Conservation (phyloP, 2,113 vertebrate species). For the Zosterops lateralis region DNA sequence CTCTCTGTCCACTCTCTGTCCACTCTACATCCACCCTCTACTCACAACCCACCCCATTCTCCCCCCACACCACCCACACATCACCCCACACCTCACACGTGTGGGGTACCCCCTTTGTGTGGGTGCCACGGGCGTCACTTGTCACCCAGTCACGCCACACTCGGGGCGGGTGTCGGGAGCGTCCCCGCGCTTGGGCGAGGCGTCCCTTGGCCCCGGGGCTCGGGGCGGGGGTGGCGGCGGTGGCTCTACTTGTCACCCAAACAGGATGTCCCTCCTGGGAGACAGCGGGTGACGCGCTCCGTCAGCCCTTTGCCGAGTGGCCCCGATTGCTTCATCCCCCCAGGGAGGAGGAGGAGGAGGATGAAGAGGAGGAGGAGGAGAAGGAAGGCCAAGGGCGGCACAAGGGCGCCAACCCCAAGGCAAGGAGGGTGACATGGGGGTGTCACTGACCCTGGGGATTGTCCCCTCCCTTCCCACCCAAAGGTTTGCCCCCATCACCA, state of each 20-base stretch:
- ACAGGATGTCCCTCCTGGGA: slow-evolving; percentile 48
- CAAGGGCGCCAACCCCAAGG: slow-evolving; percentile 41
- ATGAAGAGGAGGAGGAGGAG: background rate
- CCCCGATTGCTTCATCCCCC: slow-evolving; percentile 60
- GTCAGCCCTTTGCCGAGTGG: slow-evolving; percentile 54
- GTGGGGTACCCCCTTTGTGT: no score
- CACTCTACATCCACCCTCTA: no score
- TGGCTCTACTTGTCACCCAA: slow-evolving; percentile 14
- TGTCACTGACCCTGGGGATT: background rate
- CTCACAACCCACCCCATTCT: no score
- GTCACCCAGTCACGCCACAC: background rate
- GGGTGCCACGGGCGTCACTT: background rate
- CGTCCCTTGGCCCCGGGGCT: background rate
- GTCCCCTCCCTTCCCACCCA: background rate
- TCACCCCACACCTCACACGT: no score
- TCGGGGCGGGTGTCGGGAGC: background rate
- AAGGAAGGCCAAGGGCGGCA: slow-evolving; percentile 55
- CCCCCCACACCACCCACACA: no score
- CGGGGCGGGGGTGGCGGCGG: background rate
- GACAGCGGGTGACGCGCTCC: slow-evolving; percentile 39
- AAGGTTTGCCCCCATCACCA: accelerated
- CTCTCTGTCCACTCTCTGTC: no score
- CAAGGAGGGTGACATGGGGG: slow-evolving; percentile 23
- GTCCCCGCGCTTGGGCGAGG: background rate
- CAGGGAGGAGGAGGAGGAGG: background rate